Evolutionary conservation across 2,113 vertebrate species (phyloP), one percentile per base, ranked within the genome.

Genomic region (Hippocampus zosterae): DNA sequence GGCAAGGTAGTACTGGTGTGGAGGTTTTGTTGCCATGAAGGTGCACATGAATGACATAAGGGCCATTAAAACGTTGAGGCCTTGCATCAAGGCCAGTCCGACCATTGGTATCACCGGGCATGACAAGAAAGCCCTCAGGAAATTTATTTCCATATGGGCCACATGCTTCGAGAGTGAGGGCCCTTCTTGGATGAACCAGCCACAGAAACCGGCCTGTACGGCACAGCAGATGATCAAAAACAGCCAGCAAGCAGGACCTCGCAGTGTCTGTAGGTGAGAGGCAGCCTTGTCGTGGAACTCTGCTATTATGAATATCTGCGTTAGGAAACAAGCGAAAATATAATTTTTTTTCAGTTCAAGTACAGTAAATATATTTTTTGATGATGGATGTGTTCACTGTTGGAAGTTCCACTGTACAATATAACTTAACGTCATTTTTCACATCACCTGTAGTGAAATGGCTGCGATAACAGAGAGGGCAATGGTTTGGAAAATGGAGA

Each of bases 31-130:
- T 0, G 93, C 95, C 92, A 95, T 93, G 88, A 97, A 98, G 0
- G 94, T 96, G 85, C 92, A 91, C 69, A 97, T 93, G 79, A 97
- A 94, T 1, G 93, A 95, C 13, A 78, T 8, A 18, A 93, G 81
- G 0, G 91, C 86, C 75, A 95, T 56, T 7, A 62, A 21, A 55
- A n/a, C 9, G 0, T 93, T 95, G 74, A 81, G 78, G 37, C 87
- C 80, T 0, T 95, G 93, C 79, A 95, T 81, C 5, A 95, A 12
- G 23, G 83, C 79, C 0, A 95, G 90, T 67, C 86, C 88, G 0
- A 46, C 0, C 88, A 94, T 90, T 46, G 94, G 90, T 2, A 5
- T 3, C 0, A 90, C 48, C 0, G 69, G 84, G n/a, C 96, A 98
- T 25, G 90, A n/a, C 56, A 93, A 78, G 62, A 91, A 93, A 0